These are phyloP conservation scores for Sympetrum striolatum DNA, from an alignment of 2,888 invertebrate genomes.

Conservation along the genomic window DNA sequence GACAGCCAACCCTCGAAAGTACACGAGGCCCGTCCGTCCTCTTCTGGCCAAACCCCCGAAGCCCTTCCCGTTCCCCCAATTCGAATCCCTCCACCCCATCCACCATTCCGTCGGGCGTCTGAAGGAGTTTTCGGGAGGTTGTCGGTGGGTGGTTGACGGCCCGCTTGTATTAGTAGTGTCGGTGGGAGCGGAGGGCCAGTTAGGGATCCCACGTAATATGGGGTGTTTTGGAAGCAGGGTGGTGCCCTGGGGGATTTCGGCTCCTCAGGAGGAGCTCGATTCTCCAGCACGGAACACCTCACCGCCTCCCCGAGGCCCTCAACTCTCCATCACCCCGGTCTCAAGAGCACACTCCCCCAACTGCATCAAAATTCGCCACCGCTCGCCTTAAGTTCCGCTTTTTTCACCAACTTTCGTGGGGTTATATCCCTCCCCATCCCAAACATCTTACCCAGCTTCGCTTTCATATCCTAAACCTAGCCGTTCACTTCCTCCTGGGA, in stretches of 20 bases:
- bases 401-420: background rate
- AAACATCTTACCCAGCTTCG: background rate
- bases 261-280: background rate
- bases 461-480: background rate
- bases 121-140: background rate
- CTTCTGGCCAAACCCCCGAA: background rate
- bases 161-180: background rate
- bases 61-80: background rate
- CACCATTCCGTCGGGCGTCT: background rate
- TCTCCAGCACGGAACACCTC: background rate
- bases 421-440: background rate
- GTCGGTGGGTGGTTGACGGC: background rate
- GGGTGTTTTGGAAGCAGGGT: background rate
- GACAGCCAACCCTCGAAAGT: background rate
- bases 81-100: background rate
- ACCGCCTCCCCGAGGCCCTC: background rate
- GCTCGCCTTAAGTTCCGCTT: background rate
- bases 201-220: background rate
- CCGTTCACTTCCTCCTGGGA: background rate
- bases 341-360: background rate
- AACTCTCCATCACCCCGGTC: background rate
- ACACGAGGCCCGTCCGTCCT: background rate
- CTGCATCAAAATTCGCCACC: constrained; percentile 5
- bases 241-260: background rate
- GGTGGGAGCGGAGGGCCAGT: background rate